Evolutionary conservation across 35 echinoderm and acorn worm genomes (phyloP).

Genomic region (Chiridota heheva): DNA sequence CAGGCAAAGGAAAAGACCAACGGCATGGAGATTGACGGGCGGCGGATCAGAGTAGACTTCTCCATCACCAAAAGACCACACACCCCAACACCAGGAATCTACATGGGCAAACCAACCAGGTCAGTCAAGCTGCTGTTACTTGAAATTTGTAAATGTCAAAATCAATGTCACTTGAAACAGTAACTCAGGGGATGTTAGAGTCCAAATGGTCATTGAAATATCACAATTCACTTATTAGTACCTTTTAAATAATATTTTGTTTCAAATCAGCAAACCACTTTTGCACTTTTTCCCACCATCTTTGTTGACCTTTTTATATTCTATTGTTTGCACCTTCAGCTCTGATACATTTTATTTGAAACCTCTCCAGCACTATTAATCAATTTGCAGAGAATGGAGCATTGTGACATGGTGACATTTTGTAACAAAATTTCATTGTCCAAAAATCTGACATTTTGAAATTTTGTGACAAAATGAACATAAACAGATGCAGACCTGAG

Average conservation of each 20-base stretch:
- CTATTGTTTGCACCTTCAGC: too few species aligned
- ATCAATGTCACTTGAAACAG: background rate
- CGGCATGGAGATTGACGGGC: constrained; percentile 91
- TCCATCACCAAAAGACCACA: constrained; percentile 95
- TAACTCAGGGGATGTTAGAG: background rate
- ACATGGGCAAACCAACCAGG: constrained; percentile 97
- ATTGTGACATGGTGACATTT: too few species aligned
- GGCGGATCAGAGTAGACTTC: constrained; percentile 88
- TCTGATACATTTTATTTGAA: too few species aligned
- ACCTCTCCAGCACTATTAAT: too few species aligned
- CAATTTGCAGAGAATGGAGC: too few species aligned
- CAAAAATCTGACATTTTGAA: too few species aligned
- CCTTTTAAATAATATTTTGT: background rate
- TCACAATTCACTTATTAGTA: background rate
- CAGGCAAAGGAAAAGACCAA: constrained; percentile 86
- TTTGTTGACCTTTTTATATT: too few species aligned
- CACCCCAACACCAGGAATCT: constrained; percentile 96
- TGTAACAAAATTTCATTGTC: too few species aligned
- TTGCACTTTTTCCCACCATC: too few species aligned
- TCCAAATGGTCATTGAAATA: background rate
- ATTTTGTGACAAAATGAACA: too few species aligned
- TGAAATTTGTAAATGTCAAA: background rate
- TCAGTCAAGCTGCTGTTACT: constrained; percentile 28
- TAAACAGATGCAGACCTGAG: too few species aligned
- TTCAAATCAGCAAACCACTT: background rate